Percentiles rank a stretch among this genome's conserved stretches.
phyloP scores from a whole-genome alignment of 2,888 invertebrate species.

The Molanna angustata region DNA sequence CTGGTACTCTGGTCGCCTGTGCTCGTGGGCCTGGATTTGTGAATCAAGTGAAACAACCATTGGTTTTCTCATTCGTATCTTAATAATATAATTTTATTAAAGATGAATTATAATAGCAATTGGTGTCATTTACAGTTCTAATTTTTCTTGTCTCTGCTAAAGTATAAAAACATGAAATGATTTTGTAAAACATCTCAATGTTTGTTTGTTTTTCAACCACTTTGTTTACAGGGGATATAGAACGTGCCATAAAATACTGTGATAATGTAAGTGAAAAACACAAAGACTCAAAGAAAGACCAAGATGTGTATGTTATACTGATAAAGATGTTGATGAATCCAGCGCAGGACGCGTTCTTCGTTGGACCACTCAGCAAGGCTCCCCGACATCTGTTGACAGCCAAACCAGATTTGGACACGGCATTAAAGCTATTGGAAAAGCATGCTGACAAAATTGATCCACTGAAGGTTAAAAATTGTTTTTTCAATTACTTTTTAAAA shows the following conservation, averaged over 20 bases:
- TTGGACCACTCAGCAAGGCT: constrained; percentile 49
- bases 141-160: too few species aligned
- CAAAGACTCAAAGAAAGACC: constrained; percentile 41
- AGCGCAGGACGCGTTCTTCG: constrained; percentile 37
- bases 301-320: constrained; percentile 61
- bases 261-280: constrained; percentile 60
- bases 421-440: constrained; percentile 75
- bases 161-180: too few species aligned
- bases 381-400: constrained; percentile 59
- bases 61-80: too few species aligned
- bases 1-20: too few species aligned
- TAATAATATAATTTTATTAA: too few species aligned
- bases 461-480: constrained; percentile 56
- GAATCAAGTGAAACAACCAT: too few species aligned
- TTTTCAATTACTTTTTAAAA: too few species aligned
- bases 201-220: too few species aligned
- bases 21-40: too few species aligned
- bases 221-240: constrained; percentile 61
- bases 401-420: constrained; percentile 74
- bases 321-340: constrained; percentile 55
- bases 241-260: constrained; percentile 83
- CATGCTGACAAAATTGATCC: constrained; percentile 85
- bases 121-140: too few species aligned
- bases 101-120: too few species aligned
- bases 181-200: too few species aligned